Conservation (phyloP, 1,140 invertebrate genomes). For the Zaprionus nigranus region DNA sequence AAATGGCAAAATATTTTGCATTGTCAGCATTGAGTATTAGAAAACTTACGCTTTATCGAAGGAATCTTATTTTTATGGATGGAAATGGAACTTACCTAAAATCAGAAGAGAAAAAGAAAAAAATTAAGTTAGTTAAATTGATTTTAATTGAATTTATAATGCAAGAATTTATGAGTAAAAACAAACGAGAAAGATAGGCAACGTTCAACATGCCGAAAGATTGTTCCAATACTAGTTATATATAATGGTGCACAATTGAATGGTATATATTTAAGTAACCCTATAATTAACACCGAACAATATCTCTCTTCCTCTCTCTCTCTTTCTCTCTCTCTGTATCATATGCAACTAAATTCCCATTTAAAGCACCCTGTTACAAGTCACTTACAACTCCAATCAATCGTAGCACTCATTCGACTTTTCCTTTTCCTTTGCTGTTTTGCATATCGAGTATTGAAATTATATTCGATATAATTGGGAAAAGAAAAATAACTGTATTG, state of each 20-base stretch:
- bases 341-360: not conserved
- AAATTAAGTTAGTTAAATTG: constrained; percentile 17
- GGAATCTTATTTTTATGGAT: not conserved
- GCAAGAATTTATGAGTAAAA: too few species aligned
- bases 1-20: not conserved
- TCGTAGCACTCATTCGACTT: not conserved
- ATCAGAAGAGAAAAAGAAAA: constrained; percentile 9
- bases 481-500: constrained; percentile 1
- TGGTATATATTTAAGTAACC: too few species aligned
- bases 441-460: not conserved
- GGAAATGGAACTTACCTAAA: constrained; percentile 37
- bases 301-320: too few species aligned
- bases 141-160: not conserved
- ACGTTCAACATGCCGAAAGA: too few species aligned
- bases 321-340: too few species aligned
- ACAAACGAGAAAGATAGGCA: too few species aligned
- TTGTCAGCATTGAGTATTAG: not conserved
- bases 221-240: too few species aligned
- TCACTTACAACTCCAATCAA: not conserved
- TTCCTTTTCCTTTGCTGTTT: not conserved
- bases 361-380: not conserved
- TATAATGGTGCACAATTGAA: too few species aligned
- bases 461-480: not conserved
- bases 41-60: not conserved
- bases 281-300: too few species aligned